These are phyloP conservation scores for Alloplasta piceator DNA, from an alignment of 2,888 invertebrate genomes.

Conservation along the genomic window DNA sequence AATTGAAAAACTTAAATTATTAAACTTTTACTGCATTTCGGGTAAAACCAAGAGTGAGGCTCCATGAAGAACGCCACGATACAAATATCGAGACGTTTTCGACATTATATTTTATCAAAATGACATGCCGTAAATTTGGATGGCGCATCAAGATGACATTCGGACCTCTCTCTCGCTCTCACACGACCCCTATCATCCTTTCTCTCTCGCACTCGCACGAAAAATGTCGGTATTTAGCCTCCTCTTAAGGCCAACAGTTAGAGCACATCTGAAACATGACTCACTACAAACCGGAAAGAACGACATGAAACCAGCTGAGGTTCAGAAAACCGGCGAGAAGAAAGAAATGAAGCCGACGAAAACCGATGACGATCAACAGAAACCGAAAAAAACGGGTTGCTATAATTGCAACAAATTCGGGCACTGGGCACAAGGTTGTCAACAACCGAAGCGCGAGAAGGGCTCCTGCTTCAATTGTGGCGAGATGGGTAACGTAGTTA, in stretches of 20 bases:
- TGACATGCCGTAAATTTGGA: no score
- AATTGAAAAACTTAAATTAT: no score
- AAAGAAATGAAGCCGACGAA: slow-evolving; percentile 14
- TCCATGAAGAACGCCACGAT: no score
- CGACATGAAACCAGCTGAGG: neutral
- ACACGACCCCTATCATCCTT: no score
- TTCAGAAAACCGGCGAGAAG: neutral
- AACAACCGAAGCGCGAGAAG: slow-evolving; percentile 11
- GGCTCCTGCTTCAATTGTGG: slow-evolving; percentile 47
- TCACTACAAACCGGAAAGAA: neutral
- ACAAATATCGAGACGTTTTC: no score
- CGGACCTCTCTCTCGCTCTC: no score
- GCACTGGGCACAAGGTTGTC: slow-evolving; percentile 8
- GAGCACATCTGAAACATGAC: neutral
- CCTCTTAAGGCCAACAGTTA: slow-evolving; percentile 16
- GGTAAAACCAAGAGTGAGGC: no score
- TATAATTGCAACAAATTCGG: slow-evolving; percentile 45
- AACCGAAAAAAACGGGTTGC: slow-evolving; percentile 21
- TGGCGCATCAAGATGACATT: no score
- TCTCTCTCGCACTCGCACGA: no score
- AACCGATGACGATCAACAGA: slow-evolving; percentile 14
- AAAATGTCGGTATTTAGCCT: no score
- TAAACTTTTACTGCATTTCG: no score
- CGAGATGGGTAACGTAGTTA: slow-evolving; percentile 28
- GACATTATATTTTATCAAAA: no score